Evolutionary conservation across 2,888 invertebrate genomes (phyloP).

Genomic region (Xylota sylvarum): DNA sequence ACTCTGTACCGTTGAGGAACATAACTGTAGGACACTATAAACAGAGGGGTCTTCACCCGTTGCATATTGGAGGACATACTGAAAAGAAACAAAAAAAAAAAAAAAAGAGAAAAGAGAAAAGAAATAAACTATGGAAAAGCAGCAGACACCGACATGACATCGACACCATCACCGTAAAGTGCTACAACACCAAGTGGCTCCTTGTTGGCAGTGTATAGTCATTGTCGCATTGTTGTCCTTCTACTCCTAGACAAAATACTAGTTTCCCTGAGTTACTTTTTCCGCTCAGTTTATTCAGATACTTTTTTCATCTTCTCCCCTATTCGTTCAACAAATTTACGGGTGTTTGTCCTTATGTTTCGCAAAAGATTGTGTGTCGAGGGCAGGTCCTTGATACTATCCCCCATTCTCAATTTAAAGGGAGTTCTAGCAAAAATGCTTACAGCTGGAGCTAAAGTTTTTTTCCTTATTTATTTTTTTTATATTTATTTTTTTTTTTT

Average conservation of each 20-base stretch:
- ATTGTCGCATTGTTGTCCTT: conserved; percentile 58
- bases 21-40: conserved; percentile 52
- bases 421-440: conserved; percentile 34
- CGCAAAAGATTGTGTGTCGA: conserved; percentile 47
- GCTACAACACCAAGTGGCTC: conserved; percentile 54
- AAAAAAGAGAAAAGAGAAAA: not conserved
- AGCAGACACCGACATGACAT: conserved; percentile 69
- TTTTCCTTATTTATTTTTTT: too few relatives aligned
- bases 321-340: conserved; percentile 55
- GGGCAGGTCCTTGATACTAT: conserved; percentile 54
- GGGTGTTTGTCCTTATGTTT: conserved; percentile 62
- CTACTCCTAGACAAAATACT: conserved; percentile 54
- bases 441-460: not conserved
- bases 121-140: conserved; percentile 22
- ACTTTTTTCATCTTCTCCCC: not conserved
- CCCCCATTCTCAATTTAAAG: conserved; percentile 18
- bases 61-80: conserved; percentile 30
- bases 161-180: conserved; percentile 66
- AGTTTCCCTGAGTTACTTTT: conserved; percentile 57
- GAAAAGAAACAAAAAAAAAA: conserved; percentile 20
- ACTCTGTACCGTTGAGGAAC: conserved; percentile 54
- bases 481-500: too few relatives aligned
- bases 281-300: conserved; percentile 45
- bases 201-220: conserved; percentile 46
- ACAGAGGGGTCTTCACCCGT: conserved; percentile 25